Evolutionary conservation across 2,797 vertebrate species (phyloP).

Genomic region (Cynopterus sphinx): DNA sequence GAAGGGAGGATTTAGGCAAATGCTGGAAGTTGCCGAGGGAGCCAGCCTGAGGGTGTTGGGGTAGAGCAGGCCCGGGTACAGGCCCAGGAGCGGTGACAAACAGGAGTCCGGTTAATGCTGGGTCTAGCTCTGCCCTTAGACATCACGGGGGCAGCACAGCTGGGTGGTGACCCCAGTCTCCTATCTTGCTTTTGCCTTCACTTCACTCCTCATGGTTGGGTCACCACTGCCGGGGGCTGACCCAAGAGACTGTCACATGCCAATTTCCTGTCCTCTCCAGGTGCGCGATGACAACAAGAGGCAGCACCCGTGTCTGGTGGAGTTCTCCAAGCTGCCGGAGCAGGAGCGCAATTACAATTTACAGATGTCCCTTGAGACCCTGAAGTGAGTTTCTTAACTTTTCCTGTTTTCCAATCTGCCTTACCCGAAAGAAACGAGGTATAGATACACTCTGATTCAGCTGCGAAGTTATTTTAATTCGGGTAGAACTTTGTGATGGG

Average conservation of each 20-base stretch:
- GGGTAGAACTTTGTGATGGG: not conserved
- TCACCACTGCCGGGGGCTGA: not conserved
- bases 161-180: not conserved
- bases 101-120: accelerated
- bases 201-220: accelerated
- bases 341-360: slow-evolving; percentile 97
- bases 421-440: not conserved
- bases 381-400: slow-evolving; percentile 90
- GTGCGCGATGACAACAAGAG: slow-evolving; percentile 96
- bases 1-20: not conserved
- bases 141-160: not conserved
- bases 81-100: not conserved
- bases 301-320: slow-evolving; percentile 96
- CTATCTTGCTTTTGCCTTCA: not conserved
- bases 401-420: not conserved
- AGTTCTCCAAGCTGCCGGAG: slow-evolving; percentile 95
- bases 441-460: not conserved
- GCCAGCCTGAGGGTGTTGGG: accelerated
- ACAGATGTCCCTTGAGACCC: slow-evolving; percentile 97
- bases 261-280: slow-evolving; percentile 81
- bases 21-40: not conserved
- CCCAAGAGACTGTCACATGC: not conserved
- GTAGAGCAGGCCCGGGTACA: not conserved
- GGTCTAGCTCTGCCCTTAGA: not conserved
- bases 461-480: not conserved